phyloP scores from a whole-genome alignment of 2,888 invertebrate genomes.

The Scaptomyza cyrtandrae region DNA sequence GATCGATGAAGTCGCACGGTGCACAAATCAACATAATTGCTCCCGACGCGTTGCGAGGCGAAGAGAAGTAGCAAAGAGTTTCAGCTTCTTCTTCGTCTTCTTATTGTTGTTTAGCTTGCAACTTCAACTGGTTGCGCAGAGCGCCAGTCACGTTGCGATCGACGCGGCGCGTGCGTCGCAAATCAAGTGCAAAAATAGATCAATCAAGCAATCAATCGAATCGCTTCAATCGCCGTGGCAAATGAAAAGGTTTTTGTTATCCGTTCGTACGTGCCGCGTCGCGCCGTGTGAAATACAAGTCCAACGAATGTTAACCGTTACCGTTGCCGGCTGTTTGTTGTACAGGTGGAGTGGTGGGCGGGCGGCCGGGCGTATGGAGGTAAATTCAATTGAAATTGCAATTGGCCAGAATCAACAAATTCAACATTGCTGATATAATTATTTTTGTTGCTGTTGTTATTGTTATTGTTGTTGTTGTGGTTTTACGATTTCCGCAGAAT shows the following conservation, averaged over 20 bases:
- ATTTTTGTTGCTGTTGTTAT: too few relatives aligned
- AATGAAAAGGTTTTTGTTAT: slow-evolving; percentile 50
- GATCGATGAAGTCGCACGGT: slow-evolving; percentile 63
- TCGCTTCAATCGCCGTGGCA: slow-evolving; percentile 64
- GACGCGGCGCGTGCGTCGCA: slow-evolving; percentile 79
- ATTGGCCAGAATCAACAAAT: slow-evolving; percentile 56
- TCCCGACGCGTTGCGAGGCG: slow-evolving; percentile 38
- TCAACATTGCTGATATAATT: slow-evolving; percentile 67
- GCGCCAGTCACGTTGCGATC: slow-evolving; percentile 76
- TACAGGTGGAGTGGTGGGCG: not conserved
- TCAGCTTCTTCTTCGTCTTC: not conserved
- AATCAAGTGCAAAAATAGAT: slow-evolving; percentile 82
- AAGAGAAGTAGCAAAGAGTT: slow-evolving; percentile 13
- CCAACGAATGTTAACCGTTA: slow-evolving; percentile 14
- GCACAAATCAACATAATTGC: slow-evolving; percentile 78
- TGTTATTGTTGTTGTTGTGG: slow-evolving; percentile 6
- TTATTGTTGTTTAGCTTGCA: slow-evolving; percentile 2
- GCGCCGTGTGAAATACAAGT: slow-evolving; percentile 36
- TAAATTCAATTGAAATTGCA: slow-evolving; percentile 52
- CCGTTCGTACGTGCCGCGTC: slow-evolving; percentile 46
- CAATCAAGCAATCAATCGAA: slow-evolving; percentile 81
- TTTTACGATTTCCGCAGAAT: slow-evolving; percentile 64
- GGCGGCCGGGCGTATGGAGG: not conserved
- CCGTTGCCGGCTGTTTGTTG: not conserved
- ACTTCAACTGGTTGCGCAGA: slow-evolving; percentile 43